Evolutionary conservation across 2,888 invertebrate genomes (phyloP).

Genomic region (Sympetrum striolatum): DNA sequence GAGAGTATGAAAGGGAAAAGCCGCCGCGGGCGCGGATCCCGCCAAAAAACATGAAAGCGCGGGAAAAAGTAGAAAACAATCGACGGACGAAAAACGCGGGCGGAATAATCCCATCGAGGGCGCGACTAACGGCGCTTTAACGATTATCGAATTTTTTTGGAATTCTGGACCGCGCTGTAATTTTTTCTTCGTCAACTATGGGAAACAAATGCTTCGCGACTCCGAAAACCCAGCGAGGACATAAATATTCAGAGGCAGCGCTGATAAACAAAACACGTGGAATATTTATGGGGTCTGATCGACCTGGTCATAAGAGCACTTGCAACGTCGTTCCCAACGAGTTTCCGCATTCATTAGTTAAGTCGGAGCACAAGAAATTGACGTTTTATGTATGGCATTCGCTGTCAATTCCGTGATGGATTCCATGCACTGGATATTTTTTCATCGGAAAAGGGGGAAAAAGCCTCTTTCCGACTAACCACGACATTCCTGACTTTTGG

Average conservation of each 20-base stretch:
- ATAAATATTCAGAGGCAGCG: neutral
- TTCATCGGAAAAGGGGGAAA: no score
- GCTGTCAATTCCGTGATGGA: no score
- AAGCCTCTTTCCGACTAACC: no score
- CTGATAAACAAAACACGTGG: neutral
- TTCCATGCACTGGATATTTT: no score
- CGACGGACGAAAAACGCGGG: neutral
- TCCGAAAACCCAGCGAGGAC: neutral
- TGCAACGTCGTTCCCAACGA: neutral
- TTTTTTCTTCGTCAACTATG: neutral
- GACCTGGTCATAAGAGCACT: neutral
- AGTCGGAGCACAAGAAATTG: neutral
- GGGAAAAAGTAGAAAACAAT: neutral
- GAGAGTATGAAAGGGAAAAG: no score
- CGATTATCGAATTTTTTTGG: neutral
- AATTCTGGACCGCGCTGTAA: neutral
- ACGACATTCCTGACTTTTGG: no score
- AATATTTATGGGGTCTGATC: neutral
- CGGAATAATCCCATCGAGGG: neutral
- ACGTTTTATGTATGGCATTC: no score
- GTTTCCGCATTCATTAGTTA: neutral
- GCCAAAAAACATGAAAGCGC: neutral
- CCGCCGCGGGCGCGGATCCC: neutral
- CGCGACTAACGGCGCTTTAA: neutral
- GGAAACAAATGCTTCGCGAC: neutral